phyloP scores from a whole-genome alignment of 2,113 vertebrate species.

The Recurvirostra avosetta region DNA sequence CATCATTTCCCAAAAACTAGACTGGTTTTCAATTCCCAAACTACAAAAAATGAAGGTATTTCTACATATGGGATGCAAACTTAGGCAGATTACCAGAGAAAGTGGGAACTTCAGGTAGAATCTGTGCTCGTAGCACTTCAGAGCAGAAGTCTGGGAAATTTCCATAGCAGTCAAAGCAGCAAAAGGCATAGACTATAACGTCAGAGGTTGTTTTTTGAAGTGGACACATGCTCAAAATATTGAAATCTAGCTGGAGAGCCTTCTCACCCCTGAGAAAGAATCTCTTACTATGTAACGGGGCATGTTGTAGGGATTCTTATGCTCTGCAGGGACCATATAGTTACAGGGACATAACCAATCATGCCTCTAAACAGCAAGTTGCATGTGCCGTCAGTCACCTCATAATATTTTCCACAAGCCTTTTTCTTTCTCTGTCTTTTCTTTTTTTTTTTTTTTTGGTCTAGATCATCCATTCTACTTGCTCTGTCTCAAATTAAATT shows the following conservation, averaged over 20 bases:
- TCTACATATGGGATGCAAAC: background rate
- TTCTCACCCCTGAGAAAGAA: background rate
- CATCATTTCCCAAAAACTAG: background rate
- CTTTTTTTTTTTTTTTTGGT: background rate
- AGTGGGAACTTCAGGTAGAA: background rate
- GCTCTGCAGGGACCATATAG: background rate
- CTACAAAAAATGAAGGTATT: background rate
- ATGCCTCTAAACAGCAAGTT: background rate
- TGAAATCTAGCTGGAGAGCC: background rate
- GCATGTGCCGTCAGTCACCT: background rate
- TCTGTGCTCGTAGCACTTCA: background rate
- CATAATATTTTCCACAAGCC: background rate
- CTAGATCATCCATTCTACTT: background rate
- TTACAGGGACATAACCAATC: background rate
- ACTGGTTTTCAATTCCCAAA: background rate
- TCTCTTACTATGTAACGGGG: background rate
- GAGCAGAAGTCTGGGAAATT: background rate
- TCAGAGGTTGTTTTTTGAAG: background rate
- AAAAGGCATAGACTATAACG: background rate
- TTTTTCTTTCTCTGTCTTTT: background rate
- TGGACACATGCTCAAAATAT: background rate
- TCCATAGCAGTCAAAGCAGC: background rate
- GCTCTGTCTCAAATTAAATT: background rate
- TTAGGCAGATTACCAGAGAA: background rate
- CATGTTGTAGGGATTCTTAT: background rate